Base-by-base conservation (phyloP, 1,140 invertebrate species). In the Sminthurinus signatus region DNA sequence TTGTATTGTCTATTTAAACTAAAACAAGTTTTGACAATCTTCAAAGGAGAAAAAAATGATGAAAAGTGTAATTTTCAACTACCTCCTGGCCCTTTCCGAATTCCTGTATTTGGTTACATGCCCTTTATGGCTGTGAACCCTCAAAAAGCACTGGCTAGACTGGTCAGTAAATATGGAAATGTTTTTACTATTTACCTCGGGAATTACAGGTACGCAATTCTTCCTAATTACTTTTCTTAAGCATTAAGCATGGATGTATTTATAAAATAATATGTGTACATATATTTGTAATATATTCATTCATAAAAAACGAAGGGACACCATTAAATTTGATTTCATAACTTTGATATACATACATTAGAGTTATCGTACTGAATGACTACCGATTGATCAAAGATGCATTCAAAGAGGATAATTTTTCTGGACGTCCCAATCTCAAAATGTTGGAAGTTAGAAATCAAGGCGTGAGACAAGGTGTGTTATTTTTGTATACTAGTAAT, bases 381-480 rank as follows among this genome's bases (percentile, higher is more conserved):
- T 64, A 64, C 29, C n/a, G 60, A 27, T 23, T 58, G 12, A 72
- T 72, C 5, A 52, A 63, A 25, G 71, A 72, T 21, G 69, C 69
- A 21, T 72, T 68, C 46, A 72, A 68, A 32, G 71, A 72, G 36
- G 68, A 72, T 17, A 48, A 32, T 23, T 71, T 72, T 51, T 56
- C 54, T 15, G 71, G 71, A 48, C 29, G 71, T 39, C 71, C 71
- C 0, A 36, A 70, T 31, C 32, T 72, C n/a, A 70, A 70, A 60
- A 70, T 72, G 68, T 60, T 72, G 0, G 60, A 68, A 64, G 71
- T 70, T 21, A n/a, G 71, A 50, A 70, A 70, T 54, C 48, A 50
- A 17, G 69, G 70, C n/a, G 48, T 69, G 12, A 44, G 56, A 42
- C 57, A 39, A 60, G 70, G 70, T 71, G 60, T 28, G 5, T 25